Evolutionary conservation across 2,113 vertebrate genomes (phyloP).

Genomic region (Ammodytes marinus): DNA sequence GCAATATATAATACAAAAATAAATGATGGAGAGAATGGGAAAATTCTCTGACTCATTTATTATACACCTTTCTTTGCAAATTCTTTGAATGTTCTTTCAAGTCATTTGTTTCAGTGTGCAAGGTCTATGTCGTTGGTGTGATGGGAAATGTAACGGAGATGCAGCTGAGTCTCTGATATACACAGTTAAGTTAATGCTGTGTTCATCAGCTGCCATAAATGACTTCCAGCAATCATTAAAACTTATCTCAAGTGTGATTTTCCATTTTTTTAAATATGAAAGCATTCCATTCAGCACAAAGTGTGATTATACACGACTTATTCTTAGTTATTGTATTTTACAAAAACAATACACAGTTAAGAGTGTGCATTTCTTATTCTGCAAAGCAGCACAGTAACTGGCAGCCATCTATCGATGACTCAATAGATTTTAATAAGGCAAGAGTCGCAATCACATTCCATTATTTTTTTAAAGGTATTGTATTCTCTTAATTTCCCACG

Average conservation of each 20-base stretch:
- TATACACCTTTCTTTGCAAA: not conserved
- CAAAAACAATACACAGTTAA: not conserved
- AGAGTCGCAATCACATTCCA: not conserved
- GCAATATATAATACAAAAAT: not conserved
- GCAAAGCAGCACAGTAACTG: not conserved
- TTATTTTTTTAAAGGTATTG: not conserved
- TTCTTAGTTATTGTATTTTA: not conserved
- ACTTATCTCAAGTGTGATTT: not conserved
- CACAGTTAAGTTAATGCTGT: not conserved
- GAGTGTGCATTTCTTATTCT: not conserved
- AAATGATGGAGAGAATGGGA: not conserved
- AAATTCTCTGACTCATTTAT: not conserved
- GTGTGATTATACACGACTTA: not conserved
- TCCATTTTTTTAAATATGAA: not conserved
- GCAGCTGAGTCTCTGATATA: not conserved
- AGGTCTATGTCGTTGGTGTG: not conserved
- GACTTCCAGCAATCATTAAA: not conserved
- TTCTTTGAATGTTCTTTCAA: conserved; percentile 7
- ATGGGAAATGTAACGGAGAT: conserved; percentile 12
- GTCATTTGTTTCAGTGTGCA: conserved; percentile 1
- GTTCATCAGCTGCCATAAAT: conserved; percentile 2
- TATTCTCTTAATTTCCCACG: not conserved
- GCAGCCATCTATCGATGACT: not conserved
- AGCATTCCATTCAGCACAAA: not conserved
- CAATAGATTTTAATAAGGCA: not conserved